A percentile compares a stretch with the other conserved stretches of the same genome.
phyloP scores from a whole-genome alignment of 2,113 vertebrate species.

The Steatornis caripensis region DNA sequence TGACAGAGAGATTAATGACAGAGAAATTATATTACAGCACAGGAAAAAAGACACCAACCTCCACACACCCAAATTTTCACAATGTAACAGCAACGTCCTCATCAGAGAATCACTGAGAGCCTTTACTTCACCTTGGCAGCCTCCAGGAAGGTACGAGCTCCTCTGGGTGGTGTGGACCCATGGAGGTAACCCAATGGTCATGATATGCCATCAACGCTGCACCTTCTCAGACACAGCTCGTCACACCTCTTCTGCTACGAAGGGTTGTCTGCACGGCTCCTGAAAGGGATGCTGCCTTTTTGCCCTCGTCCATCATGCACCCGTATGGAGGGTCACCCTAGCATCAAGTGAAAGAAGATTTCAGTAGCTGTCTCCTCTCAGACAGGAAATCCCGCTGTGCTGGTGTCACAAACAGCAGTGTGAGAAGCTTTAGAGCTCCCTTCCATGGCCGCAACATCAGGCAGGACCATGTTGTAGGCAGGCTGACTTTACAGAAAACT shows the following conservation, averaged over 20 bases:
- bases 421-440: not conserved
- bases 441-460: not conserved
- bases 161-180: no score
- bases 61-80: not conserved
- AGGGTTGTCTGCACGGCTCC: rapidly evolving
- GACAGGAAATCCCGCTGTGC: not conserved
- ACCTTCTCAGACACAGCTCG: not conserved
- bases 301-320: not conserved
- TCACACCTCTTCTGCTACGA: not conserved
- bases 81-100: not conserved
- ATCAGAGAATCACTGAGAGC: not conserved
- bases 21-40: no score
- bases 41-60: not conserved
- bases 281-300: not conserved
- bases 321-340: not conserved
- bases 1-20: not conserved
- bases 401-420: not conserved
- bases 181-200: not conserved
- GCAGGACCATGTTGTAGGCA: not conserved
- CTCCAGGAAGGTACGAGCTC: not conserved
- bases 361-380: not conserved
- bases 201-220: rapidly evolving
- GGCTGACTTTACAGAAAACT: not conserved
- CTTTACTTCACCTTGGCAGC: not conserved
- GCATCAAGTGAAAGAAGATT: not conserved